Conservation (phyloP, 37 sponge, comb jelly and placozoan genomes). For the Hormiphora californensis region DNA sequence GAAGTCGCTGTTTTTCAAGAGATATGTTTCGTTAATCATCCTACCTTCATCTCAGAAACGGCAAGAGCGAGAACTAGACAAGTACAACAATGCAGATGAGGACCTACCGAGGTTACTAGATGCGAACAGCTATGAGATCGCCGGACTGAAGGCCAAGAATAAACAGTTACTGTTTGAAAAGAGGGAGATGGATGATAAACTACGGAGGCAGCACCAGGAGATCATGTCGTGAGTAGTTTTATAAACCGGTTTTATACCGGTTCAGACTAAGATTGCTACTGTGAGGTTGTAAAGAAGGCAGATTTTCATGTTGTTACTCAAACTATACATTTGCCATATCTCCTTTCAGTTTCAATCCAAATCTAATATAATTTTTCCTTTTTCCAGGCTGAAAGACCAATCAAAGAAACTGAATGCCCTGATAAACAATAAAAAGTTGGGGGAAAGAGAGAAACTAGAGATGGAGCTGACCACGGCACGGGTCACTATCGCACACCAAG, state of each 20-base stretch:
- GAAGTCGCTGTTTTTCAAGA: too few relatives aligned
- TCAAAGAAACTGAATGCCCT: conserved; percentile 12
- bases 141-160: conserved; percentile 40
- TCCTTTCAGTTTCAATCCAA: too few relatives aligned
- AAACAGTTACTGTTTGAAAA: conserved; percentile 44
- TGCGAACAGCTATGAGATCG: conserved; percentile 37
- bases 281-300: too few relatives aligned
- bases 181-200: conserved; percentile 18
- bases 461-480: conserved; percentile 17
- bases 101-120: conserved; percentile 27
- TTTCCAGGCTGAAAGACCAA: conserved; percentile 34
- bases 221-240: conserved; percentile 27
- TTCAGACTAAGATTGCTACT: too few relatives aligned
- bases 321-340: too few relatives aligned
- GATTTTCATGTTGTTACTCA: too few relatives aligned
- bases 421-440: conserved; percentile 6
- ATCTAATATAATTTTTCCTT: too few relatives aligned
- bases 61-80: conserved; percentile 26
- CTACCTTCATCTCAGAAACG: conserved; percentile 30
- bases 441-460: conserved; percentile 22
- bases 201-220: conserved; percentile 40
- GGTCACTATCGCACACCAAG: conserved; percentile 47
- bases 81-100: conserved; percentile 18
- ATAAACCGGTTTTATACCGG: too few relatives aligned
- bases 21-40: too few relatives aligned